Evolutionary conservation across 2,888 invertebrate species (phyloP).

Genomic region (Spatulosminthurus flaviceps): DNA sequence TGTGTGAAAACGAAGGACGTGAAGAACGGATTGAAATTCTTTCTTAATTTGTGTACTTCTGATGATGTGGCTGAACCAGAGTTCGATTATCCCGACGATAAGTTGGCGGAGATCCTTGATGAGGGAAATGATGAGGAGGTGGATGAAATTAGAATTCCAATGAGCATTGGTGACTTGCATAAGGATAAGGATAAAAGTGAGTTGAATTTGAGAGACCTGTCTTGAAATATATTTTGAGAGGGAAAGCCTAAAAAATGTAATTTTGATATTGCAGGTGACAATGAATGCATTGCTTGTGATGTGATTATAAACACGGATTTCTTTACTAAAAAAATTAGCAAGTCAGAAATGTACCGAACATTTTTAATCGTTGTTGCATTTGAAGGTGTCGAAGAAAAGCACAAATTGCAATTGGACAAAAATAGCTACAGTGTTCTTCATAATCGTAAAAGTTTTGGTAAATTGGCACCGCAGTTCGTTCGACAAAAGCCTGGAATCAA

Average conservation of each 20-base stretch:
- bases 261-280: slow-evolving; percentile 67
- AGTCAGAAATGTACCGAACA: slow-evolving; percentile 66
- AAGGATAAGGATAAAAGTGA: slow-evolving; percentile 68
- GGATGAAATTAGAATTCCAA: slow-evolving; percentile 67
- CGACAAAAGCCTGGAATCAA: slow-evolving; percentile 55
- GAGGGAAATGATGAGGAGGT: slow-evolving; percentile 65
- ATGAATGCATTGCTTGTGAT: slow-evolving; percentile 67
- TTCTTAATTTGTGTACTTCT: slow-evolving; percentile 67
- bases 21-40: slow-evolving; percentile 63
- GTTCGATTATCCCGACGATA: slow-evolving; percentile 66
- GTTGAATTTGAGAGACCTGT: slow-evolving; percentile 1
- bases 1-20: slow-evolving; percentile 64
- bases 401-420: slow-evolving; percentile 66
- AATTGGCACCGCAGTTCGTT: slow-evolving; percentile 61
- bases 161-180: slow-evolving; percentile 69
- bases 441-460: slow-evolving; percentile 59
- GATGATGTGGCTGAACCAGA: slow-evolving; percentile 64
- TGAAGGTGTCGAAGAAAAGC: slow-evolving; percentile 68
- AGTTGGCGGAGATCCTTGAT: slow-evolving; percentile 66
- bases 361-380: slow-evolving; percentile 67
- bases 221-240: neutral
- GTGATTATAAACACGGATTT: slow-evolving; percentile 67
- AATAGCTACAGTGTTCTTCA: slow-evolving; percentile 61
- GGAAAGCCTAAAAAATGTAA: no score
- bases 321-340: slow-evolving; percentile 65